phyloP scores from a whole-genome alignment of 2,113 vertebrate genomes.

The Panthera leo region DNA sequence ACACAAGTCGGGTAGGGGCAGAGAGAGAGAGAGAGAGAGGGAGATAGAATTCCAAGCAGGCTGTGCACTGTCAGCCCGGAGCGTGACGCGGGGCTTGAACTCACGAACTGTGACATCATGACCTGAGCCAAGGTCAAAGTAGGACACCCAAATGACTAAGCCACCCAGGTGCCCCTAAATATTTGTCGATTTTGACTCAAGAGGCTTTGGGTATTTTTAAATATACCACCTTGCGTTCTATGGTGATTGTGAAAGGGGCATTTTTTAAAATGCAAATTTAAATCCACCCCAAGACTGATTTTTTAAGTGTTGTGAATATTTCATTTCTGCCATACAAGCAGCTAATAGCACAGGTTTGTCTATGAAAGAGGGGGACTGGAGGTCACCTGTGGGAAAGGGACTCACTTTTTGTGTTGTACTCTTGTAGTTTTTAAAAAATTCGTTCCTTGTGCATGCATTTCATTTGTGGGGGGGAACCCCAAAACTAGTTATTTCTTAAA shows the following conservation, averaged over 20 bases:
- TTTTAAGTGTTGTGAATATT: slow-evolving; percentile 1
- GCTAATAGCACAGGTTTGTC: neutral
- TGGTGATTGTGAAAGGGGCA: neutral
- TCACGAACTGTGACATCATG: no score
- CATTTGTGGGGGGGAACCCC: neutral
- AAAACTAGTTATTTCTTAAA: slow-evolving; percentile 2
- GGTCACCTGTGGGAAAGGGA: slow-evolving; percentile 18
- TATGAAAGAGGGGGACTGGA: neutral
- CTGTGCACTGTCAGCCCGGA: no score
- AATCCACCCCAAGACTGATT: neutral
- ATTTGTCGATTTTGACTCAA: slow-evolving; percentile 37
- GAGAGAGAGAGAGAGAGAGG: no score
- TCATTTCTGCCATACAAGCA: neutral
- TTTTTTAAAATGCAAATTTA: slow-evolving; percentile 40
- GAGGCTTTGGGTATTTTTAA: slow-evolving; percentile 35
- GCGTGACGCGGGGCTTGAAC: no score
- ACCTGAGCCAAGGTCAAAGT: no score
- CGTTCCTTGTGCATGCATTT: neutral
- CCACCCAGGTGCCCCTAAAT: neutral
- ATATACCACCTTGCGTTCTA: neutral
- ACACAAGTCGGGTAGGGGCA: no score
- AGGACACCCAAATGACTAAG: no score
- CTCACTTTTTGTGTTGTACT: neutral
- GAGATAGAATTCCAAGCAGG: no score
- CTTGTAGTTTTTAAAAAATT: neutral